Percentiles rank a stretch among this genome's conserved stretches.
These are phyloP conservation scores for Melangyna quadrimaculata DNA, from an alignment of 2,888 invertebrate species.

Conservation along the genomic window DNA sequence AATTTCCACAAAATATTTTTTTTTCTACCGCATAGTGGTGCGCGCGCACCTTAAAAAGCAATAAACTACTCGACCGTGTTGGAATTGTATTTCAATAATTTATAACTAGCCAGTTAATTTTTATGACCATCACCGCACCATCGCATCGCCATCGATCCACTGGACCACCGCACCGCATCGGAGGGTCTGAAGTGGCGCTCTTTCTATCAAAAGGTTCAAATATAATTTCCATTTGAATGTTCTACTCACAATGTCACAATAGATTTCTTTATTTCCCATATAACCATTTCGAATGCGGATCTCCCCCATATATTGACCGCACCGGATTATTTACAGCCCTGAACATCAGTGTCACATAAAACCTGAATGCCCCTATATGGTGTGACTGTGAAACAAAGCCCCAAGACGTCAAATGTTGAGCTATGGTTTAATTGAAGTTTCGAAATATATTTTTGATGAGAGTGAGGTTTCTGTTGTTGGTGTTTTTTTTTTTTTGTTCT, in stretches of 20 bases:
- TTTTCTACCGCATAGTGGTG: conserved; percentile 15
- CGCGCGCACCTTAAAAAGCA: conserved; percentile 68
- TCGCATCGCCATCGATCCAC: conserved; percentile 41
- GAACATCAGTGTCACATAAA: conserved; percentile 71
- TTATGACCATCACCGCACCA: conserved; percentile 47
- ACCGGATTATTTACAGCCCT: conserved; percentile 64
- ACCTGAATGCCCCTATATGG: conserved; percentile 62
- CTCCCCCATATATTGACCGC: conserved; percentile 56
- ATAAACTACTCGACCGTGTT: conserved; percentile 70
- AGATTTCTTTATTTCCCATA: conserved; percentile 70
- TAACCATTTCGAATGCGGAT: conserved; percentile 16
- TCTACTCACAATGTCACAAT: conserved; percentile 68
- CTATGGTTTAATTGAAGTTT: conserved; percentile 68
- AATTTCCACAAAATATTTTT: conserved; percentile 58
- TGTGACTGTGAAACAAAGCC: conserved; percentile 47
- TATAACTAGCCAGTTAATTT: conserved; percentile 70
- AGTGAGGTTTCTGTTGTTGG: background rate
- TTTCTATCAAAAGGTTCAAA: conserved; percentile 68
- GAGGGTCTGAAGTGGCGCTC: conserved; percentile 67
- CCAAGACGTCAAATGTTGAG: conserved; percentile 62
- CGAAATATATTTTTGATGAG: conserved; percentile 16
- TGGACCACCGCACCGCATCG: conserved; percentile 50
- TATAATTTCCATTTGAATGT: conserved; percentile 71
- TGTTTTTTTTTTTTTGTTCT: conserved; percentile 13
- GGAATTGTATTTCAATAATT: conserved; percentile 72